These are phyloP conservation scores for Colaptes auratus DNA, from an alignment of 2,113 vertebrate species.

Conservation along the genomic window DNA sequence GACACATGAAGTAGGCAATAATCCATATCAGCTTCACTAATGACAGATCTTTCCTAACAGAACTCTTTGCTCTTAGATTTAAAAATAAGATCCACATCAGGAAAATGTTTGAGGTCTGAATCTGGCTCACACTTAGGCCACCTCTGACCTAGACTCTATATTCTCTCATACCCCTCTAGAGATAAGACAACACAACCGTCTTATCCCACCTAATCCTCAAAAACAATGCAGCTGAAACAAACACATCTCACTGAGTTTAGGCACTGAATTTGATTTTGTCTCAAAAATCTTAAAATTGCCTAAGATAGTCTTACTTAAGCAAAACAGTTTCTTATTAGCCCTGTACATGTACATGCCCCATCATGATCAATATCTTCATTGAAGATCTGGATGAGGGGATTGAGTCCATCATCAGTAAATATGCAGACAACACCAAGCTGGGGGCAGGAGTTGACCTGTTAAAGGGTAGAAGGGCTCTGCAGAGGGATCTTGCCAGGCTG, in stretches of 20 bases:
- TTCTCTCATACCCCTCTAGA: fast-evolving
- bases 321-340: neutral
- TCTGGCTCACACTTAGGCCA: neutral
- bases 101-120: neutral
- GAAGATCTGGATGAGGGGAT: too few species aligned
- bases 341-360: neutral
- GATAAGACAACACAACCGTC: neutral
- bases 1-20: neutral
- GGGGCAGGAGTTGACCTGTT: too few species aligned
- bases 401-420: too few species aligned
- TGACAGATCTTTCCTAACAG: neutral
- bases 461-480: too few species aligned
- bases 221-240: neutral
- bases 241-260: neutral
- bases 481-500: too few species aligned
- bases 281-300: neutral
- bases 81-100: neutral
- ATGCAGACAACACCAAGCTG: too few species aligned
- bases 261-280: neutral
- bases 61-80: neutral
- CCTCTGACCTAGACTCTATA: neutral
- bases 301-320: neutral
- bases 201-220: neutral
- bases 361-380: too few species aligned
- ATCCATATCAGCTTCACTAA: neutral